Evolutionary conservation across 2,888 invertebrate species (phyloP), one percentile per base, ranked within the genome.

Genomic region (Chrysomela aeneicollis): DNA sequence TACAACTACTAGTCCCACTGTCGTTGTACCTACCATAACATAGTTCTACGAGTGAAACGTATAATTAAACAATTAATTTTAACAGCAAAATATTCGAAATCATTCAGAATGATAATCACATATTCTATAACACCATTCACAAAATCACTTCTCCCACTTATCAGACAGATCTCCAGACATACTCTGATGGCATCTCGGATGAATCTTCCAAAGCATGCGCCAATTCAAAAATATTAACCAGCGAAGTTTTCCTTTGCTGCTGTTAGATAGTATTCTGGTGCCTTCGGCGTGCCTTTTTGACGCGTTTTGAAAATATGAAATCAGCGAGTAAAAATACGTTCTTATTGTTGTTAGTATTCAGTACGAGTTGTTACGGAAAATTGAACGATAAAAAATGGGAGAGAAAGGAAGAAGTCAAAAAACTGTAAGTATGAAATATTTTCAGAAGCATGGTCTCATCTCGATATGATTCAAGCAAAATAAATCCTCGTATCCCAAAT

Each of bases 201-300:
- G n/a, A n/a, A 49, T 37, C 37, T 47, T n/a, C 22, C 12, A 35
- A 42, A 26, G 15, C 60, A 57, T 62, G 64, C 64, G 64, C 64
- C 22, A 37, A 32, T 57, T 26, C 60, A 12, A 50, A 51, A 18
- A 22, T 6, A 26, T 26, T 6, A 3, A 3, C 26, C 6, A 26
- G 6, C 26, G 26, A 26, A 26, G 26, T 26, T 5, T 26, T 26
- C 26, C n/a, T n/a, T n/a, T n/a, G n/a, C n/a, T n/a, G n/a, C n/a
- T 26, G 26, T 26, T 3, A 26, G 6, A 26, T 37, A 32, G 47
- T 52, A 52, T 30, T 32, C 22, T 21, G 55, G 59, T 60, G 64
- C 59, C 64, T 59, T 60, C 59, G 6, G 15, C 50, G 59, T 60
- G 64, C 54, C 64, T 59, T 60, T 59, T 64, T 35, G 57, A 49